Evolutionary conservation across 2,797 vertebrate species (phyloP), one percentile per base, ranked within the genome.

Genomic region (Melanotaenia boesemani): DNA sequence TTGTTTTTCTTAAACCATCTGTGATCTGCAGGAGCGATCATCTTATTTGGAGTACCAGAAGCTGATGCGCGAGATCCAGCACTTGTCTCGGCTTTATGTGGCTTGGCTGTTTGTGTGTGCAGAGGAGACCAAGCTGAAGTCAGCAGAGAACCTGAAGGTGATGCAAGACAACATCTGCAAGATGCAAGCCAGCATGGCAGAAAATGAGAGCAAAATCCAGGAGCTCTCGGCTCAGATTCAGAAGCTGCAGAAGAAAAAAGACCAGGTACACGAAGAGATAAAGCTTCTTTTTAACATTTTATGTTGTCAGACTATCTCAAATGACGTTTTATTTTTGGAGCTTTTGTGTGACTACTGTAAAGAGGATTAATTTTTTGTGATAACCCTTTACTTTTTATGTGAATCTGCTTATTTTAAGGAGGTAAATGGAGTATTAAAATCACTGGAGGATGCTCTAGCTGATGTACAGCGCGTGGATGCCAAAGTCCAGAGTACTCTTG

Each of bases 21-120:
- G 41, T 32, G 12, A 5, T 54, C 22, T 50, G 3, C 77, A 99
- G 98, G 97, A 97, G 74, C 93, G 95, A 54, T 93, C 95, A 1
- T 96, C 93, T 0, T 99, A 97, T 77, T 89, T 99, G 82, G 97
- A 99, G 81, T 98, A 98, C 83, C 98, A 99, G 79, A 99, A 98
- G 88, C 59, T 97, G 70, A 90, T 93, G 85, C 94, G 95, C 44
- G 94, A 95, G 92, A 94, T 97, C 41, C 97, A 99, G 86, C 96
- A 97, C 81, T 79, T 98, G 86, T 96, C 88, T 0, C 95, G 91
- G 15, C 84, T 97, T 3, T 97, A 94, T 37, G 82, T 96, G 76
- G 98, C 98, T 48, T 96, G 98, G 88, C 90, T 96, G 70, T 99
- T 97, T 90, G 82, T 95, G 62, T 85, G 94, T 11, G 97, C 97